Evolutionary conservation across 1,140 invertebrate species (phyloP), one percentile per base, ranked within the genome.

Genomic region (Trichomalopsis sarcophagae): DNA sequence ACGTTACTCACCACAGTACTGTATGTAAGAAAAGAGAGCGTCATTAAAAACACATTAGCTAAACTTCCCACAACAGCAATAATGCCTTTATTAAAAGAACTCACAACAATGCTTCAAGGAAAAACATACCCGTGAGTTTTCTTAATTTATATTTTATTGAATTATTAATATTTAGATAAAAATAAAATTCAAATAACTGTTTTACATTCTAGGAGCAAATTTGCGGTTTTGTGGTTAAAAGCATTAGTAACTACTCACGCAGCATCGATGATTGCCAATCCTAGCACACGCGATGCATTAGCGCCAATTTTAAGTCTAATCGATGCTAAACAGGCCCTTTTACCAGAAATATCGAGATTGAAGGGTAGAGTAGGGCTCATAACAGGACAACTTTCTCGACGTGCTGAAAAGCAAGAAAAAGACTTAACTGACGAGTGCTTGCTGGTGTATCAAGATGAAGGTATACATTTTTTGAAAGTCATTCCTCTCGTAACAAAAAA

Each of bases 41-140:
- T 95, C 40, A 95, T 96, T 77, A 93, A 92, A 81, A 94, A 94
- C 86, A 96, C 96, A 0, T 90, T 96, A 62, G 92, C 93, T 47
- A 95, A 94, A 81, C 88, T 96, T 82, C 95, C 96, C 0, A 91
- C 96, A 5, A 94, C 95, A 86, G 94, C 94, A 81, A 93, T 96
- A 84, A 89, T 93, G 36, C 94, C 95, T 1, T 90, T 96, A 50
- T 88, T 96, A 1, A 94, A 94, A 87, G 95, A 96, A 91, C 91
- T 96, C n/a, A 95, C 94, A 4, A 84, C 87, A 13, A 91, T 95
- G 86, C 90, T 96, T 44, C 93, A 96, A 89, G 94, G 94, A 71
- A 96, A 95, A 93, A 94, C 94, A 66, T 90, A 92, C 68, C 87
- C 92, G 95, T 96, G 91, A 14, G n/a, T 75, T 77, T 75, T 66